Base-by-base conservation (phyloP, 2,888 invertebrate genomes). In the Ichneumon xanthorius region DNA sequence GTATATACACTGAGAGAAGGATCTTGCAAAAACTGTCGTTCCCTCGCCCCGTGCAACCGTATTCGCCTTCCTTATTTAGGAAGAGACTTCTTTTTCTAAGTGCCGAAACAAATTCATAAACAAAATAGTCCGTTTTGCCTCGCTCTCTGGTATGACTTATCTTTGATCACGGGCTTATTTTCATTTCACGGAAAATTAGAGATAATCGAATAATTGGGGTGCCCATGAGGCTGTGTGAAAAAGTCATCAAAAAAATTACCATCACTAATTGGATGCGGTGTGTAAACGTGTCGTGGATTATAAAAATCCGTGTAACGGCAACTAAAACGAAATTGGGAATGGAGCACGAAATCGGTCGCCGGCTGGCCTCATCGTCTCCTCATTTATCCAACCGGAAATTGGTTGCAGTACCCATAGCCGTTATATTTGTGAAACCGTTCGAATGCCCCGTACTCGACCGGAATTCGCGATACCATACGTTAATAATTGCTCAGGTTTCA, bases 321-420 rank as follows among this genome's bases (percentile, higher is more conserved):
- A 22, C 19, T 11, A 2, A 6, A 55, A 55, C 33, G 53, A 2
- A 73, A 73, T 73, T 61, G 58, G 22, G 45, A 45, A 73, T 40
- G 58, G 30, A 58, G 22, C n/a, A 33, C 55, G 37, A 26, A 65
- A 37, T n/a, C n/a, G 37, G 40, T 55, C 72, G 55, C 19, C 1
- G 37, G 40, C 40, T 61, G 58, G 58, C 40, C 58, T 61, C 72
- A 73, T 73, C 58, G 72, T 45, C 58, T 55, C 22, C 37, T 73
- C 72, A 58, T 73, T 72, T 22, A 53, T 19, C 37, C 72, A 22
- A 72, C 55, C 72, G 72, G 72, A 72, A 72, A 72, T 72, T 72
- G 40, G 72, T 37, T 72, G 55, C 55, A 55, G 55, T 30, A 72
- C 55, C 55, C 40, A 19, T 22, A 55, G 55, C 55, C 7, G 55